phyloP scores from a whole-genome alignment of 2,888 invertebrate genomes.

The Allygus modestus region DNA sequence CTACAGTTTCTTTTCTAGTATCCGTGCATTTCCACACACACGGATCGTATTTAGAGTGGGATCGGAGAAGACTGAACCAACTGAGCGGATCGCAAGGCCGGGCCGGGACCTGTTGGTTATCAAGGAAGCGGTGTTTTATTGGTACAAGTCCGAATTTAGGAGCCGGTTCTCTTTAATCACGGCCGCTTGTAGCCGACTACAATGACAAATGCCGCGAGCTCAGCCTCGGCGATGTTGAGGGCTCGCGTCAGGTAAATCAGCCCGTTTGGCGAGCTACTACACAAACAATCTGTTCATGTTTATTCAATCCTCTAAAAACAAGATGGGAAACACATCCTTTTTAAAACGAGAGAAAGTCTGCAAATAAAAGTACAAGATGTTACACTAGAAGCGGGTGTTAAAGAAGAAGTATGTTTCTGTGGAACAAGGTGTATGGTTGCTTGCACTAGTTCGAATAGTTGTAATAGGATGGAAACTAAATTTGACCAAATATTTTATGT shows the following conservation, averaged over 20 bases:
- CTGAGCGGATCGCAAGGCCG: background rate
- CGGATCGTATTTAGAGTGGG: too few relatives aligned
- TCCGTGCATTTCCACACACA: background rate
- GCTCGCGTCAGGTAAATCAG: background rate
- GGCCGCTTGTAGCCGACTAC: slow-evolving; percentile 12
- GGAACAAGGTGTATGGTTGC: too few relatives aligned
- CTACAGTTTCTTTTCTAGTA: too few relatives aligned
- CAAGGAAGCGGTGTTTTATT: slow-evolving; percentile 27
- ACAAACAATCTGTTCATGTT: background rate
- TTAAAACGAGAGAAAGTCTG: too few relatives aligned
- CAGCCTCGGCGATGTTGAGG: background rate
- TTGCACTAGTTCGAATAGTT: too few relatives aligned
- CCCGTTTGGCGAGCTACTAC: background rate
- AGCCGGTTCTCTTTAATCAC: slow-evolving; percentile 39
- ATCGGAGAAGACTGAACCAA: background rate
- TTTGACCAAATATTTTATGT: too few relatives aligned
- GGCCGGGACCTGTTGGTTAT: background rate
- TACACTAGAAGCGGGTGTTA: too few relatives aligned
- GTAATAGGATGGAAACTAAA: too few relatives aligned
- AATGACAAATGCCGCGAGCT: slow-evolving; percentile 12
- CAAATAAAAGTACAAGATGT: too few relatives aligned
- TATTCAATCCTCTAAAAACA: background rate
- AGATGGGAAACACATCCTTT: too few relatives aligned
- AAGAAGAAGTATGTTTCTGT: too few relatives aligned
- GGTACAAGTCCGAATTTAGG: slow-evolving; percentile 36